Conservation (phyloP, 2,113 vertebrate genomes). For the Pseudonaja textilis region DNA sequence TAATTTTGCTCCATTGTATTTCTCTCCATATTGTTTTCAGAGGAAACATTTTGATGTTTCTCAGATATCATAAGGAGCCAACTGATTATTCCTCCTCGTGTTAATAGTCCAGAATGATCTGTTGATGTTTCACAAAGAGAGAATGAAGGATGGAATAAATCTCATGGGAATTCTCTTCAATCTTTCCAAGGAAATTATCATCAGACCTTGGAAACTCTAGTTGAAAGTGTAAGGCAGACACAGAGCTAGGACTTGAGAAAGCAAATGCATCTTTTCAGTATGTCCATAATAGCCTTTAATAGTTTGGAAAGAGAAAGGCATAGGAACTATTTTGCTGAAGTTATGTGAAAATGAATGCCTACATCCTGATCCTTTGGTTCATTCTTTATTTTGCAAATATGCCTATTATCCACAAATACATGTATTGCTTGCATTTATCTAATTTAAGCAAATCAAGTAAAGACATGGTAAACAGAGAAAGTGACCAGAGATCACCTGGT, state of each 20-base stretch:
- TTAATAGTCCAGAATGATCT: neutral
- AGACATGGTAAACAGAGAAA: neutral
- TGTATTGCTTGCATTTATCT: neutral
- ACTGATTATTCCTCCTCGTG: neutral
- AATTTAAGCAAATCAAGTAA: neutral
- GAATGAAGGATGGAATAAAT: neutral
- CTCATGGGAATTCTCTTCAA: neutral
- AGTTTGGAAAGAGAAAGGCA: neutral
- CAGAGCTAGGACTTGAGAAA: neutral
- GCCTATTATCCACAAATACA: neutral
- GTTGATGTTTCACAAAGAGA: neutral
- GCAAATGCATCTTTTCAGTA: neutral
- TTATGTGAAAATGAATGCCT: neutral
- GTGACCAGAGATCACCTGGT: neutral
- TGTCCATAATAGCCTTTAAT: neutral
- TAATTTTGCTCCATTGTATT: neutral
- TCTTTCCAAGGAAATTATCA: neutral
- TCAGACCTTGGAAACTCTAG: neutral
- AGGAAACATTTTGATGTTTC: neutral
- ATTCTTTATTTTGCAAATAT: neutral
- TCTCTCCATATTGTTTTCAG: neutral
- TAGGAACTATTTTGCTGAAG: neutral
- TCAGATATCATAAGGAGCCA: neutral
- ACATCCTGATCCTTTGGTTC: neutral
- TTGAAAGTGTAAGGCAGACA: too few relatives aligned